phyloP scores from a whole-genome alignment of 2,888 invertebrate genomes.

The Spatulosminthurus flaviceps region DNA sequence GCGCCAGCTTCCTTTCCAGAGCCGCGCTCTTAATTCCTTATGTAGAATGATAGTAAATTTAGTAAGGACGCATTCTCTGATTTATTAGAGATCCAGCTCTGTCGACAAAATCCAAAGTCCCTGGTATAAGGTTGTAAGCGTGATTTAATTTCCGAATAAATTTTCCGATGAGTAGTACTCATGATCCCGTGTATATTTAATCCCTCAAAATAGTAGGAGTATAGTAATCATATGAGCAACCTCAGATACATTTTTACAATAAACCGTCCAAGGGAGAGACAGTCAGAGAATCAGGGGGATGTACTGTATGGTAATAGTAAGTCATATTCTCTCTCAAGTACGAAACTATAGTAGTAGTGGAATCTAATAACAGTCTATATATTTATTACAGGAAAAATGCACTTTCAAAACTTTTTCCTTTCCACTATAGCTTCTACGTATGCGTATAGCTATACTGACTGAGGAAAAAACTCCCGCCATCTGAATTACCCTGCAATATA shows the following conservation, averaged over 20 bases:
- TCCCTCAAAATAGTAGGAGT: constrained; percentile 1
- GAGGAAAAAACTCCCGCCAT: background rate
- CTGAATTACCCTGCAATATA: background rate
- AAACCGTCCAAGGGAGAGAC: background rate
- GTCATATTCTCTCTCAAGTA: too few species aligned
- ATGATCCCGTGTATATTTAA: constrained; percentile 7
- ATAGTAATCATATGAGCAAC: background rate
- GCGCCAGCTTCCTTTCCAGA: too few species aligned
- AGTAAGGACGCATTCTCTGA: constrained; percentile 7
- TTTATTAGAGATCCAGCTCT: constrained; percentile 11
- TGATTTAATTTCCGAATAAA: constrained; percentile 39
- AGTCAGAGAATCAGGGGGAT: too few species aligned
- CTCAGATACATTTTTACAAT: background rate
- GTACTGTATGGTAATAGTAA: too few species aligned
- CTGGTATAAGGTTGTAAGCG: constrained; percentile 8
- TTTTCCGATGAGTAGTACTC: constrained; percentile 26
- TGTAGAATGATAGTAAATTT: background rate
- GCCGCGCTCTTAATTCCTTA: background rate
- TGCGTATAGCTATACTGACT: background rate
- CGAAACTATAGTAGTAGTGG: too few species aligned
- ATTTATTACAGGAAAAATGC: too few species aligned
- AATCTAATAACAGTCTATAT: too few species aligned
- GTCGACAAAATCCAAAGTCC: background rate
- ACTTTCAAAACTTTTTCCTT: too few species aligned
- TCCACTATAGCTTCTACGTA: too few species aligned